Evolutionary conservation across 2,888 invertebrate species (phyloP).

Genomic region (Onthophagus sagittarius): DNA sequence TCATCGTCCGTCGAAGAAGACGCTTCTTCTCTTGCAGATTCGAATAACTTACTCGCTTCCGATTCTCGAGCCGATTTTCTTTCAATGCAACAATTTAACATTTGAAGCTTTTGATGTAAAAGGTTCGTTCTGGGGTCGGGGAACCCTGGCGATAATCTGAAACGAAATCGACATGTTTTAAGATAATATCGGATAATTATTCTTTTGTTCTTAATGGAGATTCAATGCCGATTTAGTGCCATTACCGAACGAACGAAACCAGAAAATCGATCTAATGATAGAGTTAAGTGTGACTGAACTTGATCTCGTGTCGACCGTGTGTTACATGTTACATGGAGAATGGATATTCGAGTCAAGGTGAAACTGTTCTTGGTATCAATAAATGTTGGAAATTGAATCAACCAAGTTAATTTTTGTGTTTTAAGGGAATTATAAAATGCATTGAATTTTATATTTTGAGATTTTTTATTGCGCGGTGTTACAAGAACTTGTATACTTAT

Average conservation of each 20-base stretch:
- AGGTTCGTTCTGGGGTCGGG: conserved; percentile 88
- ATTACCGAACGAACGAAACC: background rate
- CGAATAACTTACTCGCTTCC: conserved; percentile 47
- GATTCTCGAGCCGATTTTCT: conserved; percentile 56
- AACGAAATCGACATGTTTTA: conserved; percentile 39
- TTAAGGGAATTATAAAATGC: background rate
- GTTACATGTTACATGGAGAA: background rate
- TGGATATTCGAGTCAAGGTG: background rate
- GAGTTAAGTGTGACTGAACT: background rate
- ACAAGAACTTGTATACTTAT: background rate
- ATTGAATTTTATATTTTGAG: too few relatives aligned
- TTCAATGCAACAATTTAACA: conserved; percentile 75
- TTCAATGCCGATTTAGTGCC: background rate
- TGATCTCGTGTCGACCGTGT: background rate
- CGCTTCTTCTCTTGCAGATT: conserved; percentile 24
- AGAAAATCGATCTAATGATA: background rate
- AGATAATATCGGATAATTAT: background rate
- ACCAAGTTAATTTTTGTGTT: background rate
- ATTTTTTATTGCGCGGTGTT: background rate
- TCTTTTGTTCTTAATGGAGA: background rate
- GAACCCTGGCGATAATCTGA: conserved; percentile 72
- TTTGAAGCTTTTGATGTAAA: conserved; percentile 91
- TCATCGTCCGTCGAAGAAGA: conserved; percentile 53
- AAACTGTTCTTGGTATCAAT: background rate
- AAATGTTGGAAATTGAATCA: background rate